These are phyloP conservation scores for Caenorhabditis sp. DNA, from an alignment of 2,888 invertebrate genomes.

Conservation along the genomic window DNA sequence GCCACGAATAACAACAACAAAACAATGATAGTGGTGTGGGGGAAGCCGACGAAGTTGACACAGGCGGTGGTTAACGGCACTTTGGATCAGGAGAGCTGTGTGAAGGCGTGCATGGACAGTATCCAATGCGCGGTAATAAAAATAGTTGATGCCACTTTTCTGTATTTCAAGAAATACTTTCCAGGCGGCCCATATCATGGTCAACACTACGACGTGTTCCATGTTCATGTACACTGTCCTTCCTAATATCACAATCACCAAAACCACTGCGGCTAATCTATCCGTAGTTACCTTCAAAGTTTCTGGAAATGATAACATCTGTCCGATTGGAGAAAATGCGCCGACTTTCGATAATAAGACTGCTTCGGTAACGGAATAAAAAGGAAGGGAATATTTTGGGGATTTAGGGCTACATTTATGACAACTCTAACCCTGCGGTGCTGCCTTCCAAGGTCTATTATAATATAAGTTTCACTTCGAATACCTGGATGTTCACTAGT, in stretches of 20 bases:
- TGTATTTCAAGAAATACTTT: neutral
- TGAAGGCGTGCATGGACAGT: conserved; percentile 7
- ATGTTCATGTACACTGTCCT: neutral
- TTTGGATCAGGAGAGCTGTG: conserved; percentile 19
- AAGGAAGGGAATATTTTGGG: neutral
- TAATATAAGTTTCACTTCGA: conserved; percentile 23
- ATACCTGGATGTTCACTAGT: conserved; percentile 20
- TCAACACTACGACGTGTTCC: conserved; percentile 29
- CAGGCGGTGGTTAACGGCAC: conserved; percentile 5
- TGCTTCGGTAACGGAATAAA: conserved; percentile 13
- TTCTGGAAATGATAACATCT: neutral
- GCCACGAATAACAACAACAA: too few species aligned
- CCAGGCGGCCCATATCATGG: conserved; percentile 24
- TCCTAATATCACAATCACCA: neutral
- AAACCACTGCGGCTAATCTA: neutral
- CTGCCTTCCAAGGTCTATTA: conserved; percentile 17
- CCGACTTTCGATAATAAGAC: conserved; percentile 42
- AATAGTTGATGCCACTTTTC: too few species aligned
- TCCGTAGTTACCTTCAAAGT: conserved; percentile 33
- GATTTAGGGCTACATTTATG: conserved; percentile 25
- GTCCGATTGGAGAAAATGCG: conserved; percentile 33
- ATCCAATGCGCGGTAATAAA: conserved; percentile 24
- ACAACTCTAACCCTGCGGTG: neutral
- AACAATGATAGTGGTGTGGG: conserved; percentile 42
- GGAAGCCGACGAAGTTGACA: conserved; percentile 28